A percentile compares a stretch with the other conserved stretches of the same genome.
Evolutionary conservation across 2,113 vertebrate genomes (phyloP).

Genomic region (Bos indicus): DNA sequence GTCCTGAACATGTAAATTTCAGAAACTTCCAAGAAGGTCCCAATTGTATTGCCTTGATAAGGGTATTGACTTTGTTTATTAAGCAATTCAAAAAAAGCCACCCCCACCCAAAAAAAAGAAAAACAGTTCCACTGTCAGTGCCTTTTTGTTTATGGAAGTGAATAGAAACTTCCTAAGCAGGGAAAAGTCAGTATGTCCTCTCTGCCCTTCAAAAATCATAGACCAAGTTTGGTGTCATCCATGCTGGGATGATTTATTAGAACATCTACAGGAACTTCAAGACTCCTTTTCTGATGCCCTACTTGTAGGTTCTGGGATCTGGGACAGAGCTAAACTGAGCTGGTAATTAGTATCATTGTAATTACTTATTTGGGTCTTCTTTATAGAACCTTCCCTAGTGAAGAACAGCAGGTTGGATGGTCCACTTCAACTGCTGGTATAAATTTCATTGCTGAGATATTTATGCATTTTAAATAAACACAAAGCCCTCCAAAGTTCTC

Average conservation of each 20-base stretch:
- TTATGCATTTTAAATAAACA: neutral
- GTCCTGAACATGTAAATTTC: neutral
- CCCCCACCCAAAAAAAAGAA: rapidly evolving
- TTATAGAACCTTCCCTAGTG: neutral
- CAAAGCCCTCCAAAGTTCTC: neutral
- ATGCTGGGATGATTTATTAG: neutral
- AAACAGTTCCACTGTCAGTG: neutral
- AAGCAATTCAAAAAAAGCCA: neutral
- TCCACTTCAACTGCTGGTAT: neutral
- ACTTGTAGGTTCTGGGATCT: neutral
- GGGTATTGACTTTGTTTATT: neutral
- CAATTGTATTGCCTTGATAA: neutral
- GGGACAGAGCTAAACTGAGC: neutral
- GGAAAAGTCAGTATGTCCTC: neutral
- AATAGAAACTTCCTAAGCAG: neutral
- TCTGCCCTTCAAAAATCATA: neutral
- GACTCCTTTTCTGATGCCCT: neutral
- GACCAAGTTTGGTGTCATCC: neutral
- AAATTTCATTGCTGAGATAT: neutral
- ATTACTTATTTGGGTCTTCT: neutral
- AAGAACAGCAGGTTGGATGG: neutral
- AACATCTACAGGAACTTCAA: neutral
- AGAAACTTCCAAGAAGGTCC: neutral
- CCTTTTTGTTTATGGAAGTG: neutral
- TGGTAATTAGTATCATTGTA: slow-evolving; percentile 1